A percentile compares a stretch with the other conserved stretches of the same genome.
phyloP scores from a whole-genome alignment of 1,140 invertebrate species.

The Drosophila oshimai region DNA sequence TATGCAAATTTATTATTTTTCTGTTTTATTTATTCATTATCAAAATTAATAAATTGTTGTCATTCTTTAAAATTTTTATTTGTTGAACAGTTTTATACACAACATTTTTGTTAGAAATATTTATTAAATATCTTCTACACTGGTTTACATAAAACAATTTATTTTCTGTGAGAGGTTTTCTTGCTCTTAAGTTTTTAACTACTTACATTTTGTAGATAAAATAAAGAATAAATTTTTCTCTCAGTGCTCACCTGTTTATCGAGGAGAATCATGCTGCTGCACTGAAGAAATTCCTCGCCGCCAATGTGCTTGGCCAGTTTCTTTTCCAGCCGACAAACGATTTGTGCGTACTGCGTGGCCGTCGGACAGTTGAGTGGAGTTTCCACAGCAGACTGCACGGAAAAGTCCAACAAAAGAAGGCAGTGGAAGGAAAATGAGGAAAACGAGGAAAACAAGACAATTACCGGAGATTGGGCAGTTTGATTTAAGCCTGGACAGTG shows the following conservation, averaged over 20 bases:
- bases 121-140: no score
- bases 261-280: slow-evolving; percentile 72
- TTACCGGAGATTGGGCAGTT: slow-evolving; percentile 22
- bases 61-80: no score
- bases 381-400: slow-evolving; percentile 1
- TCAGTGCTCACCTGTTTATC: slow-evolving; percentile 69
- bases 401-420: background rate
- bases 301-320: slow-evolving; percentile 81
- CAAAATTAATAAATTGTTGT: no score
- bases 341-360: slow-evolving; percentile 81
- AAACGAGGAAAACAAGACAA: slow-evolving; percentile 24
- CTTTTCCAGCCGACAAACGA: slow-evolving; percentile 76
- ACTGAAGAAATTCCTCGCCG: slow-evolving; percentile 80
- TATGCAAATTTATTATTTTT: background rate
- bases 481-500: background rate
- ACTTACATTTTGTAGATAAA: no score
- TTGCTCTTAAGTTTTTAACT: background rate
- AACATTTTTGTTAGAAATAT: no score
- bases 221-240: background rate
- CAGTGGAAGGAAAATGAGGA: slow-evolving; percentile 10
- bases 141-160: no score
- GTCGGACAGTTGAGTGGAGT: slow-evolving; percentile 63
- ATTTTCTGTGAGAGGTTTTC: no score
- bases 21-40: no score
- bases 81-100: no score